Percentiles rank a stretch among this genome's conserved stretches.
These are phyloP conservation scores for Bombus soroeensis DNA, from an alignment of 1,140 invertebrate genomes.

Conservation along the genomic window DNA sequence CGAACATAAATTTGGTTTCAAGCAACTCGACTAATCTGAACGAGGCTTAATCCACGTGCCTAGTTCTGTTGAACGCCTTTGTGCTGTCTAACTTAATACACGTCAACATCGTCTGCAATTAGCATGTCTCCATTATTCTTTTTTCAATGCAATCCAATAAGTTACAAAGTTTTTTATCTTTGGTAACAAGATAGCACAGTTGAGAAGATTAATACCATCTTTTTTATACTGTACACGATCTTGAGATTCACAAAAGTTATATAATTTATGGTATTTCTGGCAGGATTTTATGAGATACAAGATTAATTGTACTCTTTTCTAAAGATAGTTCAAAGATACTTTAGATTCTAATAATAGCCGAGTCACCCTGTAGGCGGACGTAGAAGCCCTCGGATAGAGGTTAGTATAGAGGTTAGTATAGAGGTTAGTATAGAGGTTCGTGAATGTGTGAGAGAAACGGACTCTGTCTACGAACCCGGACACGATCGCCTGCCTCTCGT, in stretches of 20 bases:
- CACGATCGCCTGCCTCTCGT: constrained; percentile 45
- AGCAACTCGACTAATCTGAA: too few species aligned
- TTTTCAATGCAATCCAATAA: neutral
- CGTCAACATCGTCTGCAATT: neutral
- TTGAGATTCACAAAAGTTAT: too few species aligned
- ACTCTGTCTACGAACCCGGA: constrained; percentile 71
- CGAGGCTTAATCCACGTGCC: too few species aligned
- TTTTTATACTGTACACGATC: too few species aligned
- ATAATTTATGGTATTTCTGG: too few species aligned
- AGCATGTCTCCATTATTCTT: neutral
- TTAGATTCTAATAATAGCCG: neutral
- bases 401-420: constrained; percentile 31
- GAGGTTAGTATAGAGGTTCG: constrained; percentile 57
- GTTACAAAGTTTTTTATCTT: neutral
- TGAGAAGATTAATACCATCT: too few species aligned
- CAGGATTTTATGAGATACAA: neutral
- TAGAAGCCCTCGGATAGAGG: constrained; percentile 11
- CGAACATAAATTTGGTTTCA: too few species aligned
- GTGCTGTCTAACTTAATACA: neutral
- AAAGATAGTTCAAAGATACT: neutral
- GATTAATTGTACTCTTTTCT: neutral
- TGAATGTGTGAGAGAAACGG: constrained; percentile 57
- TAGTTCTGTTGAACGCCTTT: neutral
- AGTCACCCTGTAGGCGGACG: neutral
- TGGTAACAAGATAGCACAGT: neutral